Evolutionary conservation across 2,797 vertebrate species (phyloP).

Genomic region (Cyprinodon diabolis): DNA sequence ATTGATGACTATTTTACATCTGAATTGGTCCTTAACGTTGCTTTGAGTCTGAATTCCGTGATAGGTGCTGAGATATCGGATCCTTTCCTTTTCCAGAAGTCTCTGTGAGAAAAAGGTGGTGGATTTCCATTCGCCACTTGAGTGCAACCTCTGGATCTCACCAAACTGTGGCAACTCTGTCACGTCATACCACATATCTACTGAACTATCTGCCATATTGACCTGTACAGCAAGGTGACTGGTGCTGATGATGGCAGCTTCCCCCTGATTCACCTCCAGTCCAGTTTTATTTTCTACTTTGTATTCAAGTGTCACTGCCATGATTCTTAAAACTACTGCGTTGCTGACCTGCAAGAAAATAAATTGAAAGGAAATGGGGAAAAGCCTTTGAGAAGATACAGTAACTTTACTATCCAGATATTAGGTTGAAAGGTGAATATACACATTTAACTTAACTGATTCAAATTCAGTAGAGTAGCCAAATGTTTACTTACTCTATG

Average conservation of each 20-base stretch:
- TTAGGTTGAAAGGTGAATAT: not conserved
- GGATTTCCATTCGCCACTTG: conserved; percentile 82
- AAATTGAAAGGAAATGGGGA: conserved; percentile 7
- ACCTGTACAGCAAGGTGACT: conserved; percentile 84
- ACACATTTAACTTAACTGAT: not conserved
- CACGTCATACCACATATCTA: conserved; percentile 82
- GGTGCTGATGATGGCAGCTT: conserved; percentile 73
- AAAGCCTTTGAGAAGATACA: not conserved
- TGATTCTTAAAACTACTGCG: conserved; percentile 84
- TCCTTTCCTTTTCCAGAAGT: conserved; percentile 76
- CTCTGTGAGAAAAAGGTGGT: conserved; percentile 83
- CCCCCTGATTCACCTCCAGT: conserved; percentile 83
- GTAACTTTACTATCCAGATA: not conserved
- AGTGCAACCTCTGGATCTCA: conserved; percentile 82
- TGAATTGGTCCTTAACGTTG: conserved; percentile 84
- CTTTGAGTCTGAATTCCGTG: conserved; percentile 73
- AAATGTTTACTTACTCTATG: conserved; percentile 70
- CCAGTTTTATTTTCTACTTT: conserved; percentile 83
- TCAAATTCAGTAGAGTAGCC: not conserved
- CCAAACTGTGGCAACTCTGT: conserved; percentile 82
- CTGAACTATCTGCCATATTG: conserved; percentile 73
- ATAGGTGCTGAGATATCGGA: conserved; percentile 85
- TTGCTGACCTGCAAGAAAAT: conserved; percentile 80
- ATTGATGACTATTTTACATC: conserved; percentile 83
- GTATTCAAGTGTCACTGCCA: conserved; percentile 82